Conservation (phyloP, 1,140 invertebrate genomes). For the Trypoxylus dichotomus region DNA sequence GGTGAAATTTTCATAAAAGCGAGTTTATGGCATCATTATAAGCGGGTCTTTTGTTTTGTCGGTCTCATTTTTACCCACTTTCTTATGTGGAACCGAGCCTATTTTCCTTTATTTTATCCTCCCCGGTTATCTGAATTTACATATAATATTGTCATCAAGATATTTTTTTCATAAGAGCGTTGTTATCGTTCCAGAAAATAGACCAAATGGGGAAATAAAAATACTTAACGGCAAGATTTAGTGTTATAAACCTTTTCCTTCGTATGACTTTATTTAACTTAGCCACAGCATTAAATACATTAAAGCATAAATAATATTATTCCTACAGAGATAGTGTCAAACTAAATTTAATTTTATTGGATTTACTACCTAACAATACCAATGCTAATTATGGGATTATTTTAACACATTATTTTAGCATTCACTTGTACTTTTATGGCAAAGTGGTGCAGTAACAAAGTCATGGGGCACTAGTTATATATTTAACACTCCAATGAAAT, state of each 20-base stretch:
- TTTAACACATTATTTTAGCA: too few relatives aligned
- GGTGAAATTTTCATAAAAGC: conserved; percentile 36
- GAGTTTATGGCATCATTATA: conserved; percentile 16
- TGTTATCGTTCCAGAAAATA: not conserved
- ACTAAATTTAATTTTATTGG: too few relatives aligned
- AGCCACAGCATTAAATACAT: too few relatives aligned
- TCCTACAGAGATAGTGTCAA: too few relatives aligned
- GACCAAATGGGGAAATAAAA: not conserved
- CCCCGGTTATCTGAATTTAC: not conserved
- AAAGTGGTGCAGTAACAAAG: too few relatives aligned
- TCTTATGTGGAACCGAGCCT: not conserved
- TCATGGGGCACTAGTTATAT: too few relatives aligned
- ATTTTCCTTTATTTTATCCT: not conserved
- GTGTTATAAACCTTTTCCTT: not conserved
- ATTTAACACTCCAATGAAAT: too few relatives aligned
- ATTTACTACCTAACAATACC: too few relatives aligned
- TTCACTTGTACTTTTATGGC: too few relatives aligned
- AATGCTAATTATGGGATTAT: too few relatives aligned
- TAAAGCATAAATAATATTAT: too few relatives aligned
- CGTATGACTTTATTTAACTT: too few relatives aligned
- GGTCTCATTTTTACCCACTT: conserved; percentile 17
- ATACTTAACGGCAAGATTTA: not conserved
- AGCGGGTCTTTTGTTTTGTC: conserved; percentile 27
- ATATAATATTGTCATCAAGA: conserved; percentile 17
- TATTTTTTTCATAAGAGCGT: not conserved